These are phyloP conservation scores for Pterostichus madidus DNA, from an alignment of 2,888 invertebrate genomes.

Conservation along the genomic window DNA sequence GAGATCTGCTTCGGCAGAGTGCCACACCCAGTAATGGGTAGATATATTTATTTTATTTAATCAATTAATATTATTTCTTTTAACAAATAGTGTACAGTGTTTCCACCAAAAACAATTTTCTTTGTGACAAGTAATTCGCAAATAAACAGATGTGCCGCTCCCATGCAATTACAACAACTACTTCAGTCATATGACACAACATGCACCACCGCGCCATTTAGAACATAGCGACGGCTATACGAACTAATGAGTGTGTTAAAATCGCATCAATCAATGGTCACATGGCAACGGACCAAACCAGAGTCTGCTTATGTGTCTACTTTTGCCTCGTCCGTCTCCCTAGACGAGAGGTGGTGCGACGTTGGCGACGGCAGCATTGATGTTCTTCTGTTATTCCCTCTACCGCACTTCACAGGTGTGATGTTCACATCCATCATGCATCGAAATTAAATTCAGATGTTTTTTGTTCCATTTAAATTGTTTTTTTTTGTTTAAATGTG, in stretches of 20 bases:
- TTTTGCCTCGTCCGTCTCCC: constrained; percentile 22
- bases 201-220: constrained; percentile 72
- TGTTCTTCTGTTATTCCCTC: background rate
- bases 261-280: constrained; percentile 77
- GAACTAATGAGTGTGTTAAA: constrained; percentile 76
- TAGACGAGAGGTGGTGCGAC: background rate
- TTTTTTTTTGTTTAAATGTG: too few species aligned
- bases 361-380: background rate
- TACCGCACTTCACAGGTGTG: background rate
- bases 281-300: constrained; percentile 72
- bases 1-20: too few species aligned
- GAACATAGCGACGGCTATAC: constrained; percentile 69
- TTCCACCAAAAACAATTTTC: too few species aligned
- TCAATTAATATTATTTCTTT: too few species aligned
- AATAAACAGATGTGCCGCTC: constrained; percentile 52
- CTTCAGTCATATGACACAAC: constrained; percentile 71
- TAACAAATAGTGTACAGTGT: too few species aligned
- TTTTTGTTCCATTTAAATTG: too few species aligned
- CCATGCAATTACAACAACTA: constrained; percentile 67
- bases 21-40: too few species aligned
- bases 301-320: constrained; percentile 53
- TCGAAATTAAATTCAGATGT: too few species aligned
- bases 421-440: too few species aligned
- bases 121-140: too few species aligned
- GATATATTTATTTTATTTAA: too few species aligned